Conservation (phyloP, 2,113 vertebrate species). For the Gambusia affinis region DNA sequence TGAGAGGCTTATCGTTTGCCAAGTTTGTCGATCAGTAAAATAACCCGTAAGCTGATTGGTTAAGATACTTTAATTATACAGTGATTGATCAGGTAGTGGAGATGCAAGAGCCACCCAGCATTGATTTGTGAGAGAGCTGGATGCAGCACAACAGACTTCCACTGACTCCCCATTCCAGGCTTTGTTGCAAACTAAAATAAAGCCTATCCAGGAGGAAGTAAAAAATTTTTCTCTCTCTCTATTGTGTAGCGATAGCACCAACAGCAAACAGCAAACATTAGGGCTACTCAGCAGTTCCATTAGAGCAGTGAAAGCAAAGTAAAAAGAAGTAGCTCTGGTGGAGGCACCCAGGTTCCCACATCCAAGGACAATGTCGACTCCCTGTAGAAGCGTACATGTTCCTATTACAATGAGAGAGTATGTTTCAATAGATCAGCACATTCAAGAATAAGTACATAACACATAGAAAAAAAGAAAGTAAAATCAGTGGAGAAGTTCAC, state of each 20-base stretch:
- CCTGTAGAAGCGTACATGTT: neutral
- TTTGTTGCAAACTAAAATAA: neutral
- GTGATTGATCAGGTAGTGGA: neutral
- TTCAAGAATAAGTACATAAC: neutral
- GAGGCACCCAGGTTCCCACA: neutral
- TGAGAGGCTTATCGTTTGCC: neutral
- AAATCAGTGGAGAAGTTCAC: neutral
- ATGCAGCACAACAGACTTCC: neutral
- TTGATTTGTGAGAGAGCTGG: neutral
- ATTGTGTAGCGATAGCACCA: neutral
- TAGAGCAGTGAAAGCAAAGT: neutral
- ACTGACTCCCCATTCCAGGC: neutral
- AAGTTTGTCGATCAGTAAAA: neutral
- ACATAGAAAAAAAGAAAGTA: neutral
- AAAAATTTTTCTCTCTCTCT: neutral
- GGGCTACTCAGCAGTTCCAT: neutral
- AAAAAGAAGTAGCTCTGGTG: neutral
- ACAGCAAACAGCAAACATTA: neutral
- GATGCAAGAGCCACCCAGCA: neutral
- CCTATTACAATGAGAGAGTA: neutral
- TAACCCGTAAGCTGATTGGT: neutral
- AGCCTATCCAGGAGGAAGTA: neutral
- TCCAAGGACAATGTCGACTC: too few species aligned
- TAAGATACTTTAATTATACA: neutral
- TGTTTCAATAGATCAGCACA: neutral